A percentile compares a stretch with the other conserved stretches of the same genome.
phyloP scores from a whole-genome alignment of 2,888 invertebrate genomes.

The Rosalia funebris region DNA sequence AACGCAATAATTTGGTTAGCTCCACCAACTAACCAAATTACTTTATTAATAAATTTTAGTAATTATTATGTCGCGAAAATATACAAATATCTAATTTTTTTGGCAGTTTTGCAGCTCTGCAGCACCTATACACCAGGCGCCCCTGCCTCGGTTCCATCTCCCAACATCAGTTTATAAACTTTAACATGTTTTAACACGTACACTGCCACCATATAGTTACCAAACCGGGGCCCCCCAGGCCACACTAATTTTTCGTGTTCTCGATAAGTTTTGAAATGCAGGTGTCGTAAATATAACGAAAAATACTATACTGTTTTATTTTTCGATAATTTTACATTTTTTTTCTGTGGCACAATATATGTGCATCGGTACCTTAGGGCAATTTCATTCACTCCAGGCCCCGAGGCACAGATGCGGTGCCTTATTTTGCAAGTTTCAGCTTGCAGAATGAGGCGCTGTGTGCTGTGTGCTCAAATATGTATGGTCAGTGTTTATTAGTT shows the following conservation, averaged over 20 bases:
- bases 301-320: conserved; percentile 1
- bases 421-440: background rate
- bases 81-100: no score
- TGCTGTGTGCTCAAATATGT: background rate
- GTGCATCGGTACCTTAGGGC: background rate
- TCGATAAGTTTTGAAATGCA: conserved; percentile 4
- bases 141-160: no score
- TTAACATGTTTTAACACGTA: background rate
- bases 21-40: no score
- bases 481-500: conserved; percentile 2
- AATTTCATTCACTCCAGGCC: background rate
- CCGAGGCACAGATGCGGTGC: background rate
- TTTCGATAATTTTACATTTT: conserved; percentile 1
- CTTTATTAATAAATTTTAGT: no score
- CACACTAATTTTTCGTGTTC: conserved; percentile 2
- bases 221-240: background rate
- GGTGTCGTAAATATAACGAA: background rate
- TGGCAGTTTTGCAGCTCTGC: no score
- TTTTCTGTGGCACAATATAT: background rate
- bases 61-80: no score
- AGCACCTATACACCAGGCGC: no score
- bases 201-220: background rate
- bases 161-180: no score
- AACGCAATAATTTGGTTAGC: no score
- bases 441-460: no score